These are phyloP conservation scores for Hyles vespertilio DNA, from an alignment of 1,140 invertebrate genomes.

Conservation along the genomic window DNA sequence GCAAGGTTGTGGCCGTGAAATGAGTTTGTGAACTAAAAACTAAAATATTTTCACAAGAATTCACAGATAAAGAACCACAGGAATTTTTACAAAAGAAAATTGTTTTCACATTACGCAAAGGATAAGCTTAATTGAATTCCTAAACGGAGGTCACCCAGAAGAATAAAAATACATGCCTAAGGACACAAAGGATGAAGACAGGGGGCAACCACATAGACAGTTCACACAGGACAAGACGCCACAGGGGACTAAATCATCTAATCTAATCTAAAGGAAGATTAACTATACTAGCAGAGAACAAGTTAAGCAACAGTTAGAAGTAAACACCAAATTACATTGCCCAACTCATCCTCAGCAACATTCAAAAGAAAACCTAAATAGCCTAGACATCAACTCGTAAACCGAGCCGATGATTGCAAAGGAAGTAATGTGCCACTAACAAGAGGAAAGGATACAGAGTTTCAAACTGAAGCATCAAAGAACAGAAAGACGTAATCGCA, in stretches of 20 bases:
- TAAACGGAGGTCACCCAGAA: constrained; percentile 31
- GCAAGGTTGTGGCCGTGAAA: constrained; percentile 18
- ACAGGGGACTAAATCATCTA: constrained; percentile 34
- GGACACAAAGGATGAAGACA: constrained; percentile 27
- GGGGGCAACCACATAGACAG: constrained; percentile 30
- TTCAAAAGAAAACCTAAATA: constrained; percentile 21
- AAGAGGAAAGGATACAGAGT: constrained; percentile 54
- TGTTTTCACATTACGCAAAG: constrained; percentile 9
- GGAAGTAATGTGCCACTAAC: constrained; percentile 20
- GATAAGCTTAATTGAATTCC: constrained; percentile 18
- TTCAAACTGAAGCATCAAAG: constrained; percentile 59
- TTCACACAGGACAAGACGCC: constrained; percentile 36
- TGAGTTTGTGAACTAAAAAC: constrained; percentile 11
- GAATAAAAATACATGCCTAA: constrained; percentile 42
- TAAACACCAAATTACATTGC: not conserved
- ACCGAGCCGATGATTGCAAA: constrained; percentile 34
- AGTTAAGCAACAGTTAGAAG: constrained; percentile 22
- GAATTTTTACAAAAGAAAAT: constrained; percentile 14
- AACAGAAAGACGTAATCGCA: constrained; percentile 73
- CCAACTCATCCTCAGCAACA: constrained; percentile 31
- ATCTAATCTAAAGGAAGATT: constrained; percentile 35
- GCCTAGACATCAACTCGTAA: constrained; percentile 21
- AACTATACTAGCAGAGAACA: constrained; percentile 48
- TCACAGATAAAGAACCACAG: constrained; percentile 15
- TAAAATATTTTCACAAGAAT: constrained; percentile 10